Percentiles rank a stretch among this genome's conserved stretches.
Evolutionary conservation across 2,888 invertebrate genomes (phyloP).

Genomic region (Ornithoptera alexandrae): DNA sequence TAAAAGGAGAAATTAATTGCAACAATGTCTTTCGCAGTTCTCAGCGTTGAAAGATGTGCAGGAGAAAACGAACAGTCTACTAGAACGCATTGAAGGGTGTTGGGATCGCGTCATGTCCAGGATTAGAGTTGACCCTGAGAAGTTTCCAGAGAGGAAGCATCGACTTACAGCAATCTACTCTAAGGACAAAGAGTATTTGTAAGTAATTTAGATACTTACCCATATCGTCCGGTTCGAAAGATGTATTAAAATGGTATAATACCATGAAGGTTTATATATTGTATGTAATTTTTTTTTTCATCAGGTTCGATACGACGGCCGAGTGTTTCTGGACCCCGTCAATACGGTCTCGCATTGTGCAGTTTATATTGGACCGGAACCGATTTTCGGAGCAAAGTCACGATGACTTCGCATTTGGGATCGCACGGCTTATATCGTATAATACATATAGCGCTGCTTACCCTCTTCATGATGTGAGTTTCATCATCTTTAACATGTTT

Average conservation of each 20-base stretch:
- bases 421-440: conserved; percentile 86
- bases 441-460: conserved; percentile 89
- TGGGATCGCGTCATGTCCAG: conserved; percentile 79
- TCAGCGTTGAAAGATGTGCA: conserved; percentile 82
- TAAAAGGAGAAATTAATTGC: not conserved
- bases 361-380: conserved; percentile 94
- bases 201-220: conserved; percentile 62
- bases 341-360: conserved; percentile 92
- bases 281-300: not conserved
- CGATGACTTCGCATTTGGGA: conserved; percentile 91
- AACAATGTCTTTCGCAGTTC: conserved; percentile 64
- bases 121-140: conserved; percentile 83
- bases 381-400: conserved; percentile 83
- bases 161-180: conserved; percentile 93
- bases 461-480: conserved; percentile 91
- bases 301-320: conserved; percentile 89
- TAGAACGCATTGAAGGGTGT: conserved; percentile 78
- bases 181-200: conserved; percentile 95
- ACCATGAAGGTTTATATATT: not conserved
- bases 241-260: not conserved
- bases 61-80: conserved; percentile 79
- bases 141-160: conserved; percentile 88
- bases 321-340: conserved; percentile 93
- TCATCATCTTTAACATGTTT: not conserved
- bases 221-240: conserved; percentile 9